phyloP scores from a whole-genome alignment of 2,888 invertebrate species.

The Xylota segnis region DNA sequence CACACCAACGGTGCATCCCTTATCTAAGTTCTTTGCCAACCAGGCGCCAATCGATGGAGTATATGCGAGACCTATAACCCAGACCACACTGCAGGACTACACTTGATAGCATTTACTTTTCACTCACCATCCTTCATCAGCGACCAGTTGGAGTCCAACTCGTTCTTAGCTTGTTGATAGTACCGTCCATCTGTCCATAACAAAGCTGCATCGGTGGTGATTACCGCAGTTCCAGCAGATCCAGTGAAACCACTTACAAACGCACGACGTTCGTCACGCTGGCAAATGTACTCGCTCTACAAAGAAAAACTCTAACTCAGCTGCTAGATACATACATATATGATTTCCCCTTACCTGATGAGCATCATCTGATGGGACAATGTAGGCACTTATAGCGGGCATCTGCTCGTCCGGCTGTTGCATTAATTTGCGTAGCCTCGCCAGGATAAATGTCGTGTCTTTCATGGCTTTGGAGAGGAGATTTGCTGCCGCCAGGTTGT shows the following conservation, averaged over 20 bases:
- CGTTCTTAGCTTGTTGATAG: slow-evolving; percentile 93
- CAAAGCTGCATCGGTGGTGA: slow-evolving; percentile 90
- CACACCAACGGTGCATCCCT: slow-evolving; percentile 89
- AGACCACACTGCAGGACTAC: not conserved
- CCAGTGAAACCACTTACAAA: slow-evolving; percentile 95
- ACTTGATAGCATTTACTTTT: not conserved
- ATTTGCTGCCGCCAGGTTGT: slow-evolving; percentile 64
- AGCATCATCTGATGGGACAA: slow-evolving; percentile 90
- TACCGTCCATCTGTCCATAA: slow-evolving; percentile 99
- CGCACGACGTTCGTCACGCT: slow-evolving; percentile 92
- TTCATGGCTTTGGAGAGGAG: slow-evolving; percentile 79
- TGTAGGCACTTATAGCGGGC: slow-evolving; percentile 88
- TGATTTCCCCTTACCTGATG: slow-evolving; percentile 85
- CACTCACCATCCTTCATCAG: slow-evolving; percentile 92
- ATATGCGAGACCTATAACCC: slow-evolving; percentile 81
- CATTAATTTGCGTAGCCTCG: slow-evolving; percentile 81
- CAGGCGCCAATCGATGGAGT: slow-evolving; percentile 87
- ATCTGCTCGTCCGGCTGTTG: slow-evolving; percentile 73
- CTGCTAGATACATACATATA: not conserved
- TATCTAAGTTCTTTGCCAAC: slow-evolving; percentile 87
- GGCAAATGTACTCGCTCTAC: slow-evolving; percentile 93
- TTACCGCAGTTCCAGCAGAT: slow-evolving; percentile 92
- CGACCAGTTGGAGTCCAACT: slow-evolving; percentile 93
- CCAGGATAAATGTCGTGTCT: slow-evolving; percentile 80
- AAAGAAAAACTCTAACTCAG: not conserved